Conservation (phyloP, 2,888 invertebrate genomes). For the Mongoloraphidia duomilia region DNA sequence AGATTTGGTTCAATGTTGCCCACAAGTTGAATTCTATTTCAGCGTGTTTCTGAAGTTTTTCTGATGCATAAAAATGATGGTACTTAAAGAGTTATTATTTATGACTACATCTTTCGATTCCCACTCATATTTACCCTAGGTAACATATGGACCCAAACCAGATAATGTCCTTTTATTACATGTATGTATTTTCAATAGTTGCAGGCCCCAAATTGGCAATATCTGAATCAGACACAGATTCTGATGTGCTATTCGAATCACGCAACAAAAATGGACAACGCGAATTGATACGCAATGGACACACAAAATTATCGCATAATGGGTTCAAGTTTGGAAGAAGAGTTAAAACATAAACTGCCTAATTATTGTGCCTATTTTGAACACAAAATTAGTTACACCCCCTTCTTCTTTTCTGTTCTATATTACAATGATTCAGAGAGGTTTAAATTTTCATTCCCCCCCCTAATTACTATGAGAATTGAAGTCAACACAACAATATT, state of each 20-base stretch:
- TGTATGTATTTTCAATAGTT: constrained; percentile 29
- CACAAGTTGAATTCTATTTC: too few species aligned
- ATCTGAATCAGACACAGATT: constrained; percentile 71
- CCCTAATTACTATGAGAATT: too few species aligned
- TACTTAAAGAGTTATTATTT: too few species aligned
- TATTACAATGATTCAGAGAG: not conserved
- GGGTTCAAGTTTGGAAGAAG: constrained; percentile 37
- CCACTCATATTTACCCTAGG: too few species aligned
- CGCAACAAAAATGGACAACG: constrained; percentile 39
- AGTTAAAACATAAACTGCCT: constrained; percentile 34
- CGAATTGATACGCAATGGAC: constrained; percentile 42
- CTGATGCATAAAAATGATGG: too few species aligned
- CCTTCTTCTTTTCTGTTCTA: constrained; percentile 36
- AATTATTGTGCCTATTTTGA: constrained; percentile 1
- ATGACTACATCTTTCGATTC: too few species aligned
- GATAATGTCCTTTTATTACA: not conserved
- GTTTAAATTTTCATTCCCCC: not conserved
- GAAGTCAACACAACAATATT: too few species aligned
- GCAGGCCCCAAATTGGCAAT: constrained; percentile 44
- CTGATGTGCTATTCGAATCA: constrained; percentile 71
- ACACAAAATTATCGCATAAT: constrained; percentile 35
- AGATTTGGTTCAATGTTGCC: too few species aligned
- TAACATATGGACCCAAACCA: too few species aligned
- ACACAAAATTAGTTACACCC: constrained; percentile 25
- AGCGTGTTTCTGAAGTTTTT: too few species aligned